Percentiles rank a stretch among this genome's conserved stretches.
phyloP scores from a whole-genome alignment of 2,888 invertebrate genomes.

The Gastrophysa polygoni region DNA sequence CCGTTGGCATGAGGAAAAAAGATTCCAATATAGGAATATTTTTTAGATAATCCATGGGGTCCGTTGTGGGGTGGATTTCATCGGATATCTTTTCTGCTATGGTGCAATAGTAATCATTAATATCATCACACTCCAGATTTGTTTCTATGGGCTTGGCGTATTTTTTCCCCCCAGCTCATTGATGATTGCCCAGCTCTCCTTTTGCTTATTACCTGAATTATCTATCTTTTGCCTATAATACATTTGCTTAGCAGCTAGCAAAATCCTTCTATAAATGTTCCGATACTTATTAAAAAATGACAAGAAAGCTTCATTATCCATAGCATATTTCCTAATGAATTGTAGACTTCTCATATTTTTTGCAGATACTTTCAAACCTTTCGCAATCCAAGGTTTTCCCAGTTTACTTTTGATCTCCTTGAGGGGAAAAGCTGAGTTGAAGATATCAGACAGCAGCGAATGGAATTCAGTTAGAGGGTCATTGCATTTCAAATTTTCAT shows the following conservation, averaged over 20 bases:
- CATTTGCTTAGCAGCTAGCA: slow-evolving; percentile 3
- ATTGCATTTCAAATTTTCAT: no score
- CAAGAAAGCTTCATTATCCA: neutral
- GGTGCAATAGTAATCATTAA: slow-evolving; percentile 3
- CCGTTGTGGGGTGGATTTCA: neutral
- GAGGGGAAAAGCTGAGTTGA: no score
- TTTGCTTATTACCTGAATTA: slow-evolving; percentile 2
- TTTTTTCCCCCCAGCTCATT: slow-evolving; percentile 13
- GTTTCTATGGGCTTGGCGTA: neutral
- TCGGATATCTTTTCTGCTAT: neutral
- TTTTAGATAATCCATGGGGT: neutral
- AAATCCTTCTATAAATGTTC: neutral
- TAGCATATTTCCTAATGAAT: neutral
- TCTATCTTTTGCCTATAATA: slow-evolving; percentile 4
- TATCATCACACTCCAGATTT: neutral
- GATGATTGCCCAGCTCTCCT: slow-evolving; percentile 13
- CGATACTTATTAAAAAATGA: slow-evolving; percentile 10
- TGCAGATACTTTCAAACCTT: slow-evolving; percentile 10
- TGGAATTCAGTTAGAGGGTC: no score
- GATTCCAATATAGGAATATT: neutral
- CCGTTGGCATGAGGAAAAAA: slow-evolving; percentile 6
- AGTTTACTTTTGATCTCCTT: neutral
- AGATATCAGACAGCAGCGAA: no score
- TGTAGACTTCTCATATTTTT: slow-evolving; percentile 12
- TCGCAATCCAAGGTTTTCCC: neutral